A percentile compares a stretch with the other conserved stretches of the same genome.
These are phyloP conservation scores for Gracilinanus agilis DNA, from an alignment of 2,113 vertebrate genomes.

Conservation along the genomic window DNA sequence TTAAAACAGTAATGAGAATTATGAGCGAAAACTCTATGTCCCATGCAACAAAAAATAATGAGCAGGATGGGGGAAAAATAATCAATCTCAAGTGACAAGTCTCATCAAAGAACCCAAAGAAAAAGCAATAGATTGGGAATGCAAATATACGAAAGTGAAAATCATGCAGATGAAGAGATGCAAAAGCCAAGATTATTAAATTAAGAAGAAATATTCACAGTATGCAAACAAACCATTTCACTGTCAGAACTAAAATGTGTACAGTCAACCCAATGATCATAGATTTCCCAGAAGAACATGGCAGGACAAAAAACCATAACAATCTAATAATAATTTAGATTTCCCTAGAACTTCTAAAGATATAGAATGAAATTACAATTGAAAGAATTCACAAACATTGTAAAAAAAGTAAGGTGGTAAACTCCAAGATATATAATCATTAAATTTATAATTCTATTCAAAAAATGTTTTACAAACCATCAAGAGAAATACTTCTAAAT, in stretches of 20 bases:
- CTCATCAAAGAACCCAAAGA: no score
- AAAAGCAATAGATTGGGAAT: neutral
- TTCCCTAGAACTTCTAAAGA: neutral
- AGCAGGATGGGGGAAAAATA: no score
- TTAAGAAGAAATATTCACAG: no score
- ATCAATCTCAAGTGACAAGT: no score
- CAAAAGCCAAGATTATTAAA: neutral
- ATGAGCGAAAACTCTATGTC: no score
- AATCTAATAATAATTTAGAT: no score
- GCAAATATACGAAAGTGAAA: no score
- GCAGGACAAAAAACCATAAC: no score
- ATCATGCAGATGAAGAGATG: neutral
- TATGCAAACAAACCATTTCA: neutral
- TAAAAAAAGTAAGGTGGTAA: neutral
- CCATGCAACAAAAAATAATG: no score
- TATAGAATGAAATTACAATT: neutral
- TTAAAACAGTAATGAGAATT: no score
- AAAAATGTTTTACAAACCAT: neutral
- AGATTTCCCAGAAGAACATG: neutral
- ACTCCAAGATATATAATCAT: neutral
- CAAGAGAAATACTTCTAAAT: neutral
- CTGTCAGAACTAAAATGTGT: neutral
- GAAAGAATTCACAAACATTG: neutral
- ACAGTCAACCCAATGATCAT: neutral
- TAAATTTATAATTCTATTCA: neutral